Evolutionary conservation across 2,888 invertebrate genomes (phyloP).

Genomic region (Odontomyia ornata): DNA sequence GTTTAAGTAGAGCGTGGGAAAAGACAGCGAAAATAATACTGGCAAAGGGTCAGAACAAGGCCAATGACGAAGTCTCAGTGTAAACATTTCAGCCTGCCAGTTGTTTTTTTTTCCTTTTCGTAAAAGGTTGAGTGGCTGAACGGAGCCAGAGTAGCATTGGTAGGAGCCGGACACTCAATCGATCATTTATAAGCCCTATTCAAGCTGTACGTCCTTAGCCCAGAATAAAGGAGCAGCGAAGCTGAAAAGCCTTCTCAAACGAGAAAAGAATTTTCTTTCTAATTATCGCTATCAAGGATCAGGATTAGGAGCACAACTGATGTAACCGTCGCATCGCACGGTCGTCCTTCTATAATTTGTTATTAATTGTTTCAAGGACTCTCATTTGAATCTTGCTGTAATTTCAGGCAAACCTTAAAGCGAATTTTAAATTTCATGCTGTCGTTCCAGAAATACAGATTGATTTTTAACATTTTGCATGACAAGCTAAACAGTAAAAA

Average conservation of each 20-base stretch:
- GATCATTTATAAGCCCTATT: background rate
- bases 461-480: too few species aligned
- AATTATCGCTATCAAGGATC: constrained; percentile 1
- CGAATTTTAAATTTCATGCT: too few species aligned
- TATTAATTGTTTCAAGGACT: background rate
- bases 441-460: too few species aligned
- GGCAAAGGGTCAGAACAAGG: background rate
- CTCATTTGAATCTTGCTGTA: background rate
- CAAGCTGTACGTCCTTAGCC: background rate
- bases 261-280: background rate
- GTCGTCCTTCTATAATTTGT: background rate
- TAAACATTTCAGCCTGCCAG: background rate
- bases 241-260: background rate
- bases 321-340: background rate
- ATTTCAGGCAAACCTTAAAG: too few species aligned
- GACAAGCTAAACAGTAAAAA: too few species aligned
- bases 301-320: background rate
- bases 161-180: background rate
- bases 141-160: background rate
- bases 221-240: background rate
- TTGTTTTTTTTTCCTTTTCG: background rate
- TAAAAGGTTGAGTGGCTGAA: background rate
- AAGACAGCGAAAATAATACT: background rate
- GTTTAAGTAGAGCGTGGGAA: constrained; percentile 2
- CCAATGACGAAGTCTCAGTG: background rate